Evolutionary conservation across 1,140 invertebrate species (phyloP), one percentile per base, ranked within the genome.

Genomic region (Drosophila insularis): DNA sequence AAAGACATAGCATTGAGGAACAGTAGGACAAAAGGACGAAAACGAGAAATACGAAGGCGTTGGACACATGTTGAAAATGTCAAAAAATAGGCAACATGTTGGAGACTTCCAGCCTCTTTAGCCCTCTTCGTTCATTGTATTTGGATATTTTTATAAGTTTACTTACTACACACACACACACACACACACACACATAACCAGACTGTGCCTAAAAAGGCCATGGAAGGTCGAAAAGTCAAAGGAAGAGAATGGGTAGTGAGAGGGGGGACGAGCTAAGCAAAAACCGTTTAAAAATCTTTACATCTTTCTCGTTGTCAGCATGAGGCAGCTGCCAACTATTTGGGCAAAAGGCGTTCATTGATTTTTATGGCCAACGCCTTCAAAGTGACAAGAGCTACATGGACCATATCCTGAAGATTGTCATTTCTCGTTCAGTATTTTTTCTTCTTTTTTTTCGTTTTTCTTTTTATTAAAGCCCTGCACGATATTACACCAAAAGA

Each of bases 81-180:
- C 82, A 87, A 87, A 87, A 87, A 87, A 84, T 87, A 89, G 82
- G 82, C 84, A 87, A 82, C 84, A 82, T 87, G 79, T 80, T 87
- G 79, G 71, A 56, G 79, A 67, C 63, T 61, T 50, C 13, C 67
- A n/a, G 39, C 54, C 7, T 2, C 19, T 40, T 27, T 54, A 53
- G 53, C 74, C 68, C 46, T 37, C 62, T 27, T 67, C 67, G 40
- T 76, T 71, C 43, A 66, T 78, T 80, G 76, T 84, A 64, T 77
- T 77, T 77, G 61, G 63, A 85, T 81, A 68, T 72, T 78, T 79
- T 72, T 80, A 68, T 80, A 80, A 76, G 72, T 76, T 76, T 76
- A 76, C 72, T 76, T 76, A 75, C 73, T n/a, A 68, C 64, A 74
- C 59, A 58, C 61, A 64, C 21, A 58, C 61, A 61, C 65, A 56